Conservation (phyloP, 2,888 invertebrate species). For the Agonum fuliginosum region DNA sequence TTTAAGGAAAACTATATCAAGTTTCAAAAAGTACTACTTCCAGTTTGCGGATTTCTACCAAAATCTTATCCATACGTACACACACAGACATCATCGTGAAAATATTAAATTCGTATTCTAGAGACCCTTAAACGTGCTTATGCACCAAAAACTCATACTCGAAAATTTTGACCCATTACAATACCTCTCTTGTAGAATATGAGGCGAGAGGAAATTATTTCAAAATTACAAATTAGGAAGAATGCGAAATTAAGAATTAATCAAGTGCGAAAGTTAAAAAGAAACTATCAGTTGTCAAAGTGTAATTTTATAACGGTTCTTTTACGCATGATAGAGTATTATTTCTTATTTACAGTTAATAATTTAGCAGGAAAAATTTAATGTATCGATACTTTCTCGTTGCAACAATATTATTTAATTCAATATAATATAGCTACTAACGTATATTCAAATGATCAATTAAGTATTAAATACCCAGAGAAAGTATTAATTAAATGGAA, state of each 20-base stretch:
- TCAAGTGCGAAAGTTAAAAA: slow-evolving; percentile 28
- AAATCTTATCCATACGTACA: too few relatives aligned
- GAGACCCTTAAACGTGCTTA: too few relatives aligned
- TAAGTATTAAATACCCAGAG: neutral
- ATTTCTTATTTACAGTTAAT: neutral
- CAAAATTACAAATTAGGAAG: neutral
- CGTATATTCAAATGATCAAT: slow-evolving; percentile 15
- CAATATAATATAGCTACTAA: neutral
- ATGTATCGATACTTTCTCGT: slow-evolving; percentile 13
- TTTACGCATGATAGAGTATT: slow-evolving; percentile 22
- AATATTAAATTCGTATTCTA: too few relatives aligned
- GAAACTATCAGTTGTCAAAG: slow-evolving; percentile 10
- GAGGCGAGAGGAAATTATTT: neutral
- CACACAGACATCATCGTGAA: too few relatives aligned
- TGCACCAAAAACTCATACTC: too few relatives aligned
- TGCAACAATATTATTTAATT: slow-evolving; percentile 22
- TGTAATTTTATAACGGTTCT: neutral
- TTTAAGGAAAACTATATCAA: too few relatives aligned
- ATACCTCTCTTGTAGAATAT: too few relatives aligned
- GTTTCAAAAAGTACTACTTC: too few relatives aligned
- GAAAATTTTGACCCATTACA: too few relatives aligned
- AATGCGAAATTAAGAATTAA: slow-evolving; percentile 13
- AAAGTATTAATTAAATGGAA: slow-evolving; percentile 21
- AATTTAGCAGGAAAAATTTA: slow-evolving; percentile 17
- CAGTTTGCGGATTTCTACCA: too few relatives aligned